Evolutionary conservation across 2,113 vertebrate species (phyloP).

Genomic region (Anseranas semipalmata): DNA sequence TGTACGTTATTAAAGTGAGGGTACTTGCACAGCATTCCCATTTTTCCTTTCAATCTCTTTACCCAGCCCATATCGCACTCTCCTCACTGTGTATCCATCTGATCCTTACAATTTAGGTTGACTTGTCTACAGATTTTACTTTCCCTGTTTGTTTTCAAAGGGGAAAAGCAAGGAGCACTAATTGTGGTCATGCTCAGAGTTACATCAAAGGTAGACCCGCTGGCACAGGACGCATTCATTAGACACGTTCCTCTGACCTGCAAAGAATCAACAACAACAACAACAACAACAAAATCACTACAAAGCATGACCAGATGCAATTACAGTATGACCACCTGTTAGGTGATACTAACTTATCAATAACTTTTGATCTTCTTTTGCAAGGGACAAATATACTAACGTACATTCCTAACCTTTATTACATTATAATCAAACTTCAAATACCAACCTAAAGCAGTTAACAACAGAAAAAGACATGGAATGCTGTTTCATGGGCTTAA

Average conservation of each 20-base stretch:
- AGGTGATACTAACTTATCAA: neutral
- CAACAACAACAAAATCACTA: rapidly evolving
- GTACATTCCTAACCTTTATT: neutral
- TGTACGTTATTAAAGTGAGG: neutral
- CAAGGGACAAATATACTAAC: neutral
- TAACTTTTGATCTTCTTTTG: neutral
- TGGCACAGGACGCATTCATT: rapidly evolving
- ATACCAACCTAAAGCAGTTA: neutral
- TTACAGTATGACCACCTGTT: neutral
- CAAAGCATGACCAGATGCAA: neutral
- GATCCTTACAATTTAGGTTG: neutral
- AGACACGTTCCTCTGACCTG: neutral
- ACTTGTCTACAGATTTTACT: neutral
- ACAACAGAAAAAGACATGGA: neutral
- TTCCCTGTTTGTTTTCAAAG: neutral
- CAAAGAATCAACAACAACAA: neutral
- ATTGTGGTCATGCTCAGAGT: neutral
- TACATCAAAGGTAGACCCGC: neutral
- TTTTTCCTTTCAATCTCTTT: neutral
- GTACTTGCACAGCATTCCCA: neutral
- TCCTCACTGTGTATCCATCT: too few relatives aligned
- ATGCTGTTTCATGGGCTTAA: neutral
- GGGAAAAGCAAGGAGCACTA: neutral
- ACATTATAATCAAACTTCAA: neutral
- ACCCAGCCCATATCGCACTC: neutral